Conservation (phyloP, 2,797 vertebrate species). For the Cuculus canorus region DNA sequence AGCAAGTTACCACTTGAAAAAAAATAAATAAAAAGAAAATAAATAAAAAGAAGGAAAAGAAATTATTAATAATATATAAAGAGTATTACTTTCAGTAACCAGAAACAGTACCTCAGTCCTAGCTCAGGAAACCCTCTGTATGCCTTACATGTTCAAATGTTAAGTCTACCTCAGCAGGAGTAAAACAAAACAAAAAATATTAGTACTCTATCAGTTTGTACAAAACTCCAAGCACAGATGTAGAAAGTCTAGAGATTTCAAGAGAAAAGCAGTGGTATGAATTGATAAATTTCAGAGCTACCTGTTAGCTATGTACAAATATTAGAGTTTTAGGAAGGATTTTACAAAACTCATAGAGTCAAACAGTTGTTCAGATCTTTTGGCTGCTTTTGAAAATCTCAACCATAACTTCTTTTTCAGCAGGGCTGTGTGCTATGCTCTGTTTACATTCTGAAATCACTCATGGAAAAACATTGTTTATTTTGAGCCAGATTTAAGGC, state of each 20-base stretch:
- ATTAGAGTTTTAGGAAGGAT: background rate
- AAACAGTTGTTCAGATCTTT: background rate
- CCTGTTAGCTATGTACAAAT: background rate
- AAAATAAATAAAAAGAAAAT: background rate
- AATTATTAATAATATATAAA: background rate
- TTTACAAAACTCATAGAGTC: background rate
- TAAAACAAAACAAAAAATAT: background rate
- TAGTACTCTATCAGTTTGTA: background rate
- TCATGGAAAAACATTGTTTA: conserved; percentile 45
- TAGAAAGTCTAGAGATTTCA: background rate
- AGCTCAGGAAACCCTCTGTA: background rate
- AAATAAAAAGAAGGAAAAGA: background rate
- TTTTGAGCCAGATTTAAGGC: conserved; percentile 25
- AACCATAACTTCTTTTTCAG: background rate
- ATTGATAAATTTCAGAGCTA: background rate
- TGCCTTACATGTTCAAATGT: background rate
- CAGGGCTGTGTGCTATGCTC: background rate
- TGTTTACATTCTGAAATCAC: conserved; percentile 42
- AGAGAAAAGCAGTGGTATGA: background rate
- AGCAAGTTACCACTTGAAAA: accelerated
- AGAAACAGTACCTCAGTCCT: background rate
- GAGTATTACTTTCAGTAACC: background rate
- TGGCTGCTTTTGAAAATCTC: background rate
- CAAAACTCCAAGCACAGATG: background rate
- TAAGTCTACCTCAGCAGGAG: background rate